Percentiles rank a stretch among this genome's conserved stretches.
Evolutionary conservation across 2,113 vertebrate genomes (phyloP).

Genomic region (Lophura nycthemera): DNA sequence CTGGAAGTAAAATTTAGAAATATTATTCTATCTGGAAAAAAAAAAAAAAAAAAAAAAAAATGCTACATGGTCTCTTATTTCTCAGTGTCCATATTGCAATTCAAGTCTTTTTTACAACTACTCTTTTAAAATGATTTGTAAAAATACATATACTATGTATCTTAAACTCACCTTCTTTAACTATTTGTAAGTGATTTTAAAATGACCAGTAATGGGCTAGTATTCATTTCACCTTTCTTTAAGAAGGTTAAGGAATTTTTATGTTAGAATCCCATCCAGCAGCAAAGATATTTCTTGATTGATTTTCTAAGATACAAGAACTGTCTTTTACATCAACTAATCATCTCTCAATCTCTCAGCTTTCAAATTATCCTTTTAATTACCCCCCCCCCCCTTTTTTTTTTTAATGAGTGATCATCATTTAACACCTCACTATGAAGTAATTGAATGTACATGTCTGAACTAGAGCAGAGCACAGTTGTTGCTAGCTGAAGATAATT

Average conservation of each 20-base stretch:
- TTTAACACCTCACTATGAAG: background rate
- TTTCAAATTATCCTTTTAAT: background rate
- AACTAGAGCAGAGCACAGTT: background rate
- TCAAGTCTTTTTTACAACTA: background rate
- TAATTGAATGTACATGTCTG: background rate
- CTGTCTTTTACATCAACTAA: background rate
- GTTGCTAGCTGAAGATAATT: background rate
- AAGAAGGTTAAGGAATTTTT: background rate
- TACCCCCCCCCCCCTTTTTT: background rate
- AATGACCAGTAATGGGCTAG: background rate
- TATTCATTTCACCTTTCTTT: background rate
- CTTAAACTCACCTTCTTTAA: background rate
- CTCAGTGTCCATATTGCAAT: background rate
- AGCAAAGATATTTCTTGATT: background rate
- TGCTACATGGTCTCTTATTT: background rate
- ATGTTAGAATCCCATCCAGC: background rate
- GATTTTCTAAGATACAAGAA: background rate
- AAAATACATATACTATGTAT: too few relatives aligned
- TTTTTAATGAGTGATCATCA: background rate
- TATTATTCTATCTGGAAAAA: background rate
- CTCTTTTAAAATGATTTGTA: too few relatives aligned
- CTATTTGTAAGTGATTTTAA: background rate
- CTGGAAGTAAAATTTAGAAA: background rate
- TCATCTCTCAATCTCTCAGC: background rate
- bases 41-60: background rate